phyloP scores from a whole-genome alignment of 1,140 invertebrate genomes.

The Bombus picipes region DNA sequence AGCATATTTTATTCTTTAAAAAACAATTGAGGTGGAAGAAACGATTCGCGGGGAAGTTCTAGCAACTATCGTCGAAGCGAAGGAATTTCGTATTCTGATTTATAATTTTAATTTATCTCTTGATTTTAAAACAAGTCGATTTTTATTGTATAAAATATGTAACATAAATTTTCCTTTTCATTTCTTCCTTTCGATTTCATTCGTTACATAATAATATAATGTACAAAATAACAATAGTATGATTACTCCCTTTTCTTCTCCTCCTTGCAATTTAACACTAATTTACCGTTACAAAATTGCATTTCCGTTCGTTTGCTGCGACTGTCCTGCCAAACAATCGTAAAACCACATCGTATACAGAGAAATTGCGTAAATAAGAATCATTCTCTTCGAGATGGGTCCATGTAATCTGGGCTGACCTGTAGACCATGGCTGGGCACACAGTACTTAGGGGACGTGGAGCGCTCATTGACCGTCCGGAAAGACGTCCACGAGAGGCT shows the following conservation, averaged over 20 bases:
- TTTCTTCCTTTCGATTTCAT: too few relatives aligned
- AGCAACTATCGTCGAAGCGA: too few relatives aligned
- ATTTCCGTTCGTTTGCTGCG: neutral
- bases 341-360: constrained; percentile 3
- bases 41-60: too few relatives aligned
- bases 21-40: too few relatives aligned
- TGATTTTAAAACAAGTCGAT: too few relatives aligned
- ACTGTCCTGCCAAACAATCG: neutral
- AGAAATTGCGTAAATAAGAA: constrained; percentile 22
- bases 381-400: neutral
- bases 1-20: too few relatives aligned
- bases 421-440: constrained; percentile 31
- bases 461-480: constrained; percentile 52
- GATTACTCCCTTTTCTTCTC: neutral
- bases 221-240: neutral
- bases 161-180: too few relatives aligned
- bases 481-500: constrained; percentile 45
- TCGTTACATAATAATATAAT: too few relatives aligned
- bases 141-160: too few relatives aligned
- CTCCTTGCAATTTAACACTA: neutral
- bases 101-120: too few relatives aligned
- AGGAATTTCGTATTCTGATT: too few relatives aligned
- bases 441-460: constrained; percentile 39
- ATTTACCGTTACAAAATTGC: constrained; percentile 2
- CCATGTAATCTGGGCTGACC: constrained; percentile 37